Conservation (phyloP, 92 coral and sea anemone genomes). For the Nematostella vectensis region DNA sequence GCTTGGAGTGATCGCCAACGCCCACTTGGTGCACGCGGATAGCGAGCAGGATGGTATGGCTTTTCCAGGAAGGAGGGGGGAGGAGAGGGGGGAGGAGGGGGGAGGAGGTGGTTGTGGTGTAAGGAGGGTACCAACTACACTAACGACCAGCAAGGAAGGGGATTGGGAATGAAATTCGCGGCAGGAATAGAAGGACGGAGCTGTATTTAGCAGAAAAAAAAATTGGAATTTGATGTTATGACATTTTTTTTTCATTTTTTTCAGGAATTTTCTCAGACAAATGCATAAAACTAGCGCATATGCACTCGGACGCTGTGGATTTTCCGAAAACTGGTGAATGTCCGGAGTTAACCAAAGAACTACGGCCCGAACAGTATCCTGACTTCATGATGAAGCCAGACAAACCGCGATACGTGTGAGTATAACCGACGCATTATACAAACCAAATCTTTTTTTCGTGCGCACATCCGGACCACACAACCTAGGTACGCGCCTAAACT, state of each 20-base stretch:
- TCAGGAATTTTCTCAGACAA: conserved; percentile 55
- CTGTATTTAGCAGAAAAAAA: too few relatives aligned
- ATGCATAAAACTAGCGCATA: conserved; percentile 79
- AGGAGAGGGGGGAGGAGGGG: background rate
- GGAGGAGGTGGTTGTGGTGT: too few relatives aligned
- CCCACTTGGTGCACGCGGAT: conserved; percentile 90
- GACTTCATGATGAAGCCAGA: conserved; percentile 95
- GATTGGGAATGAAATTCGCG: too few relatives aligned
- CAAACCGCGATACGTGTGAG: conserved; percentile 75
- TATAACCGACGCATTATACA: background rate
- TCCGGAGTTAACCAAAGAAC: conserved; percentile 61
- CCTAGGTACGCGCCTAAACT: too few relatives aligned
- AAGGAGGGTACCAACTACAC: background rate
- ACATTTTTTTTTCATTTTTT: too few relatives aligned
- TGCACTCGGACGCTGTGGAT: conserved; percentile 96
- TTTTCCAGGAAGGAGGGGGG: background rate
- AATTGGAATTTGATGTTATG: too few relatives aligned
- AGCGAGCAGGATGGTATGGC: conserved; percentile 44
- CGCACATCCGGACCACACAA: too few relatives aligned
- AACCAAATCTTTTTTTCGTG: too few relatives aligned
- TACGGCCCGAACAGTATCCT: conserved; percentile 81
- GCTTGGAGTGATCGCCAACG: conserved; percentile 85
- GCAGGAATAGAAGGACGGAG: too few relatives aligned
- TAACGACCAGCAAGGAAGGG: background rate
- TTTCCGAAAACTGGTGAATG: conserved; percentile 93